Percentiles rank a stretch among this genome's conserved stretches.
These are phyloP conservation scores for Tetranychus piercei DNA, from an alignment of 2,888 invertebrate species.

Conservation along the genomic window DNA sequence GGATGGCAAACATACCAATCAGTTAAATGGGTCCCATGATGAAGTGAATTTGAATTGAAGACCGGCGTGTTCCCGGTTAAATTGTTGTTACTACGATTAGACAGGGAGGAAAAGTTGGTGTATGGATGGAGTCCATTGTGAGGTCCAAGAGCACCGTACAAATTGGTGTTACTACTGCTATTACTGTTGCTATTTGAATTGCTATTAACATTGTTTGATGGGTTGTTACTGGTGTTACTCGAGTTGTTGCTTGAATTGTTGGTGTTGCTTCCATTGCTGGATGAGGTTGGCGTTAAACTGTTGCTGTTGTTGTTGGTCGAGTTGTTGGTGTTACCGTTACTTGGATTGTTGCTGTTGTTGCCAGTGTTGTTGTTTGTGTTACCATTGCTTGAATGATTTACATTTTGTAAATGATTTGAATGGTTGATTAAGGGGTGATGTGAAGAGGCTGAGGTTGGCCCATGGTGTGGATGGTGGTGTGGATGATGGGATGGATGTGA, in stretches of 20 bases:
- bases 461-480: neutral
- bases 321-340: neutral
- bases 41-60: neutral
- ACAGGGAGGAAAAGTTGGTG: neutral
- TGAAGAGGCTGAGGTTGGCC: neutral
- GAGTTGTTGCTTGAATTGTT: neutral
- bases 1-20: constrained; percentile 65
- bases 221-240: neutral
- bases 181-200: neutral
- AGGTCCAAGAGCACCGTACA: neutral
- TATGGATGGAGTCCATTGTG: constrained; percentile 1
- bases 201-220: neutral
- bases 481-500: neutral
- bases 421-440: constrained; percentile 3
- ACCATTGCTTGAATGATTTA: neutral
- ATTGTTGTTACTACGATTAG: neutral
- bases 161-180: neutral
- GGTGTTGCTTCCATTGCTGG: neutral
- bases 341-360: constrained; percentile 4
- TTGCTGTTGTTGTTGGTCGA: neutral
- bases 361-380: neutral
- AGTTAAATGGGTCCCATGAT: constrained; percentile 43
- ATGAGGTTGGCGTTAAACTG: neutral
- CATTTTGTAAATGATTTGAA: neutral
- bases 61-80: no score